phyloP scores from a whole-genome alignment of 2,113 vertebrate genomes.

The Synchiropus splendidus region DNA sequence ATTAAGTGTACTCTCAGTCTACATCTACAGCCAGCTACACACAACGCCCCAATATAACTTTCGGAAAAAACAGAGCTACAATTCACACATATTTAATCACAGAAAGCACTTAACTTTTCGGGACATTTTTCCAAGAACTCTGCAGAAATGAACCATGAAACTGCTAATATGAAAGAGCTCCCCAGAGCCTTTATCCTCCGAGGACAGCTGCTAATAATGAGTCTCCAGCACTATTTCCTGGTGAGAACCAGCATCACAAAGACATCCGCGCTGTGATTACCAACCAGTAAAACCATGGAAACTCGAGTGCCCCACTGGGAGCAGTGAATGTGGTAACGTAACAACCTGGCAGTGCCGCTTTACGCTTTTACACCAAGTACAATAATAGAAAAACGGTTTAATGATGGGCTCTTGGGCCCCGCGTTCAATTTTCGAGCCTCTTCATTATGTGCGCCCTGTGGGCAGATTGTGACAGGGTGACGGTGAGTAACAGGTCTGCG shows the following conservation, averaged over 20 bases:
- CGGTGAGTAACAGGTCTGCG: conserved; percentile 38
- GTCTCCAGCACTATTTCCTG: conserved; percentile 7
- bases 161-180: too few relatives aligned
- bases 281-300: conserved; percentile 26
- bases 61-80: too few relatives aligned
- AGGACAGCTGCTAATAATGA: too few relatives aligned
- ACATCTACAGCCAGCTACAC: too few relatives aligned
- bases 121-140: neutral
- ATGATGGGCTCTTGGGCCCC: conserved; percentile 40
- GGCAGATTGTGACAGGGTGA: conserved; percentile 21
- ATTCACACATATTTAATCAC: too few relatives aligned
- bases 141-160: neutral
- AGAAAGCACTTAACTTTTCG: too few relatives aligned
- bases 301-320: conserved; percentile 19
- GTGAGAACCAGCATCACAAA: conserved; percentile 20
- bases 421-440: conserved; percentile 46
- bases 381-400: conserved; percentile 44
- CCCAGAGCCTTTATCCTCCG: neutral
- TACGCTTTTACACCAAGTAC: conserved; percentile 15
- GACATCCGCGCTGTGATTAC: conserved; percentile 7
- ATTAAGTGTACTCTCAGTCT: too few relatives aligned
- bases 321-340: conserved; percentile 7
- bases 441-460: conserved; percentile 41
- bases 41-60: too few relatives aligned
- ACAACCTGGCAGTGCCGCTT: conserved; percentile 30